Base-by-base conservation (phyloP, 2,888 invertebrate genomes). In the Hypomecis atomaria region DNA sequence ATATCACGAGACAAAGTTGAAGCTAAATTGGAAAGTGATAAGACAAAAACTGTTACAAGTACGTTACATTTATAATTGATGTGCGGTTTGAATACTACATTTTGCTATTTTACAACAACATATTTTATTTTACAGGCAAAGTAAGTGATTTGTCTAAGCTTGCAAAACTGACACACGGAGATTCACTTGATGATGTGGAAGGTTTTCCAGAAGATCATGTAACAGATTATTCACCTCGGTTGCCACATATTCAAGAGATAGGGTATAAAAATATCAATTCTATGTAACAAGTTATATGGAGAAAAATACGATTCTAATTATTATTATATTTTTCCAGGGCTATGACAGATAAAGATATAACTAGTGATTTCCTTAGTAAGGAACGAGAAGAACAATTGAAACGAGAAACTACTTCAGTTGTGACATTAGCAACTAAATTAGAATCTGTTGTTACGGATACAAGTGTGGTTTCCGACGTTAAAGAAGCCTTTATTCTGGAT, bases 111-210 rank as follows among this genome's bases (percentile, higher is more conserved):
- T 2, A 23, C 23, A 23, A 23, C 23, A 23, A 23, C 23, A 23
- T 3, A 23, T 23, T 23, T 23, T 23, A 23, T 40, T 33, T 78
- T 81, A 7, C 54, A 86, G 87, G 77, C 13, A 88, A 87, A 82
- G 57, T 69, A 11, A 70, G 74, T 44, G 89, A 90, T 55, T 78
- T 74, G 49, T 73, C 79, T 0, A 91, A 87, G 75, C 67, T 84
- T 6, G 79, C 88, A 10, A 90, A 84, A 70, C 70, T 92, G 60
- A 87, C 85, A 1, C 92, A 93, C 61, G 93, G 93, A 44, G 93
- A 93, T 73, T 93, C 93, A 5, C 79, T 93, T 62, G 93, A 93
- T 79, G 93, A 93, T 43, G 92, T 93, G 1, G 93, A 93, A 86
- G 93, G 90, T 40, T 93, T 93, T 50, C 93, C 92, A 38, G 92